A percentile compares a stretch with the other conserved stretches of the same genome.
phyloP scores from a whole-genome alignment of 2,888 invertebrate genomes.

The Apodemia mormo region DNA sequence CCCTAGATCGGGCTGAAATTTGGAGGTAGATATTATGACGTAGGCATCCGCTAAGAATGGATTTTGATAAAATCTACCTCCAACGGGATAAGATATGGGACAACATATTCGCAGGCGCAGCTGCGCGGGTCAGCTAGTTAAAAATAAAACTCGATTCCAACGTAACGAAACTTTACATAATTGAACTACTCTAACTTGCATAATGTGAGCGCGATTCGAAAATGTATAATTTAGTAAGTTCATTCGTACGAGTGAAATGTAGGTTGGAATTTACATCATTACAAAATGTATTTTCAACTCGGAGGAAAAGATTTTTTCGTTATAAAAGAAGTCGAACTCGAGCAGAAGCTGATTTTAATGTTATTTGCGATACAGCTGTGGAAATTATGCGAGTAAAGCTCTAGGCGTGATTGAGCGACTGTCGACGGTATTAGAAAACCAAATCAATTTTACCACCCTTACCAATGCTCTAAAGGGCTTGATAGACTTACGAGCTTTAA shows the following conservation, averaged over 20 bases:
- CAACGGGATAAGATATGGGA: too few species aligned
- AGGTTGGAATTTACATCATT: conserved; percentile 1
- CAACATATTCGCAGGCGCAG: too few species aligned
- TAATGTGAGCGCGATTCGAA: too few species aligned
- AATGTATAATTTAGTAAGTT: too few species aligned
- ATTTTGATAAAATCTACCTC: too few species aligned
- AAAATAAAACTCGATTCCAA: too few species aligned
- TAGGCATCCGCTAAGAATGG: too few species aligned
- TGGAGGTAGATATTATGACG: too few species aligned
- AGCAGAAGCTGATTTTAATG: conserved; percentile 49
- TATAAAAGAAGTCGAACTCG: background rate
- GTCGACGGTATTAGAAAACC: conserved; percentile 66
- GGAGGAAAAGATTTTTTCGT: background rate
- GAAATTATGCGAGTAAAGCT: conserved; percentile 64
- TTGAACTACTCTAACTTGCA: too few species aligned
- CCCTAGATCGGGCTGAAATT: too few species aligned
- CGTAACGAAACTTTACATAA: too few species aligned
- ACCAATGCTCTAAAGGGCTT: conserved; percentile 39
- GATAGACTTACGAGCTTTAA: background rate
- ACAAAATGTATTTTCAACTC: background rate
- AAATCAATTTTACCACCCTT: conserved; percentile 64
- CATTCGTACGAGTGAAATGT: background rate
- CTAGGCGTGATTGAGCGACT: conserved; percentile 67
- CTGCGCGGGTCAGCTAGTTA: too few species aligned
- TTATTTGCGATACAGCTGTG: conserved; percentile 62